phyloP scores from a whole-genome alignment of 2,113 vertebrate genomes.

The Xenopus laevis region DNA sequence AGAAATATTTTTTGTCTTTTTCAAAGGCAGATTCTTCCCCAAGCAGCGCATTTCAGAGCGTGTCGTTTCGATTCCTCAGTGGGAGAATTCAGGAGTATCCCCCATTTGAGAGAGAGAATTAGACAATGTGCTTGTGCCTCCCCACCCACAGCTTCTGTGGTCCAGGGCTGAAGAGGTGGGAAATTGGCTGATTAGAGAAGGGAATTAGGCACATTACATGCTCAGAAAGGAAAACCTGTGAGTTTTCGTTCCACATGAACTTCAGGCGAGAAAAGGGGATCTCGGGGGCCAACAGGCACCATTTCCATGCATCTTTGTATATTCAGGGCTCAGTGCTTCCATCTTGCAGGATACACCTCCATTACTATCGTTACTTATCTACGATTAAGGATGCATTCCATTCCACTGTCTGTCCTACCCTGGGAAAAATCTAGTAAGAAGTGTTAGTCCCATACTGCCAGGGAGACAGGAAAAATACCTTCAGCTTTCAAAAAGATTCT shows the following conservation, averaged over 20 bases:
- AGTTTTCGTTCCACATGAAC: slow-evolving; percentile 58
- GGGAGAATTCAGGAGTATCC: too few relatives aligned
- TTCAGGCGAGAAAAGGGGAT: slow-evolving; percentile 53
- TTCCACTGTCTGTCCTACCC: not conserved
- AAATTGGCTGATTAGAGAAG: slow-evolving; percentile 46
- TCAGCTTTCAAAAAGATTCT: too few relatives aligned
- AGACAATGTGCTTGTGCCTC: too few relatives aligned
- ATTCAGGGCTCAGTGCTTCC: slow-evolving; percentile 62
- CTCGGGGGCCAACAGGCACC: slow-evolving; percentile 51
- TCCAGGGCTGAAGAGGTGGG: too few relatives aligned
- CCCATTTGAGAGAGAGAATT: too few relatives aligned
- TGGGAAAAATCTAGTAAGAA: slow-evolving; percentile 13
- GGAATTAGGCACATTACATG: slow-evolving; percentile 48
- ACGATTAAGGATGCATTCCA: slow-evolving; percentile 50
- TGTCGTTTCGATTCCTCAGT: too few relatives aligned
- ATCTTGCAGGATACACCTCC: slow-evolving; percentile 61
- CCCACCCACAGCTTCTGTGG: too few relatives aligned
- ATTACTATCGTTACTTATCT: slow-evolving; percentile 61
- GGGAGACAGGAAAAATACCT: too few relatives aligned
- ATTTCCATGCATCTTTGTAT: slow-evolving; percentile 65
- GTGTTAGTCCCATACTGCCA: not conserved
- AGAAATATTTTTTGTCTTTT: too few relatives aligned
- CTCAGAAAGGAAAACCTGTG: slow-evolving; percentile 54
- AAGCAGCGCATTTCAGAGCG: not conserved
- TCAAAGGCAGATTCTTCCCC: too few relatives aligned